A percentile compares a stretch with the other conserved stretches of the same genome.
phyloP scores from a whole-genome alignment of 2,888 invertebrate species.

The Sarcophaga carnaria region DNA sequence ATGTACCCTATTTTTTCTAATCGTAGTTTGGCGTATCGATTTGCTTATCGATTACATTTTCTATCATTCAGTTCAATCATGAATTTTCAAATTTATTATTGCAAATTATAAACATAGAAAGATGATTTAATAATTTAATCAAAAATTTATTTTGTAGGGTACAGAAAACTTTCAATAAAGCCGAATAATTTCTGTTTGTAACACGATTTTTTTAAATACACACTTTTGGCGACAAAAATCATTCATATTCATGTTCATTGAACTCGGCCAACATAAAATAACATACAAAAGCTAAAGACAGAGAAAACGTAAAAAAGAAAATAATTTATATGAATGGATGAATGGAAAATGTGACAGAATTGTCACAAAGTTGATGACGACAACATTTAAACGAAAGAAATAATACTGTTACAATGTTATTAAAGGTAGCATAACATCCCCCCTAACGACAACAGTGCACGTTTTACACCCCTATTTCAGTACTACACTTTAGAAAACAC shows the following conservation, averaged over 20 bases:
- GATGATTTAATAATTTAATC: too few relatives aligned
- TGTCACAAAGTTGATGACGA: not conserved
- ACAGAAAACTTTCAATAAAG: not conserved
- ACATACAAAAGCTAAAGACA: constrained; percentile 37
- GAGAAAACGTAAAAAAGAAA: constrained; percentile 23
- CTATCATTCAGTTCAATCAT: too few relatives aligned
- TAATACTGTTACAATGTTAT: not conserved
- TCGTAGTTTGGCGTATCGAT: too few relatives aligned
- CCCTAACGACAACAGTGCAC: not conserved
- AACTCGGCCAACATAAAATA: constrained; percentile 53
- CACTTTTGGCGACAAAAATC: constrained; percentile 39
- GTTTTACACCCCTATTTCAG: not conserved
- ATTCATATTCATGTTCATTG: constrained; percentile 49
- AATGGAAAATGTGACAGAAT: not conserved
- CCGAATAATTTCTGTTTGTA: not conserved
- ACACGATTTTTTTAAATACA: not conserved
- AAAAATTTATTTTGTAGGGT: too few relatives aligned
- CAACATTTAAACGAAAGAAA: not conserved
- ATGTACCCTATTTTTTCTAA: too few relatives aligned
- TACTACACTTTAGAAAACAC: too few relatives aligned
- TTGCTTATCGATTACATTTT: too few relatives aligned
- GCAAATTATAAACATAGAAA: too few relatives aligned
- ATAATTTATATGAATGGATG: not conserved
- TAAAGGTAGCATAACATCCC: not conserved
- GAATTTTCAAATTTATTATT: too few relatives aligned